Evolutionary conservation across 1,140 invertebrate species (phyloP).

Genomic region (Gyrodactylus salaris): DNA sequence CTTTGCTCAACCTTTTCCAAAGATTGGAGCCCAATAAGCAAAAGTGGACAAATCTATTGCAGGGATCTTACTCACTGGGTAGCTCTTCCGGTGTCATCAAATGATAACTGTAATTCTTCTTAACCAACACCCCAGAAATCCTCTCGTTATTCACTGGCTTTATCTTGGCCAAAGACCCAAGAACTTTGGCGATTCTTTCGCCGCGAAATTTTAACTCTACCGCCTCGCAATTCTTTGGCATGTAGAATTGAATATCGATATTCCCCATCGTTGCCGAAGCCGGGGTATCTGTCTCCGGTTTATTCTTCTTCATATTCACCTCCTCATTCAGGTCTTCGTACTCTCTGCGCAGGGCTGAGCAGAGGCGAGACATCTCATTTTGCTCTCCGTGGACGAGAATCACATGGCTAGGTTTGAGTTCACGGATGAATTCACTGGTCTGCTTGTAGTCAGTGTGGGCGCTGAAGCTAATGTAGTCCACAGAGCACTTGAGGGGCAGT

Average conservation of each 20-base stretch:
- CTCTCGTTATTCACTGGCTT: constrained; percentile 38
- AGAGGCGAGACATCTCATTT: constrained; percentile 83
- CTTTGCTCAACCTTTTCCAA: no score
- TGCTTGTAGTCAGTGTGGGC: constrained; percentile 97
- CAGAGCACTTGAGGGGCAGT: constrained; percentile 54
- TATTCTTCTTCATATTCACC: background rate
- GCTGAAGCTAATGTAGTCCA: constrained; percentile 95
- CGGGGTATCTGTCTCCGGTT: background rate
- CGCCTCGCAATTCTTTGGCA: constrained; percentile 66
- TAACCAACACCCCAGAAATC: constrained; percentile 67
- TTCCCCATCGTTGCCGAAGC: no score
- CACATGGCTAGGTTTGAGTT: constrained; percentile 67
- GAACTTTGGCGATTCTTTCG: constrained; percentile 86
- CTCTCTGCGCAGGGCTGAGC: constrained; percentile 60
- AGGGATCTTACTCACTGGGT: background rate
- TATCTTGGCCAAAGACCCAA: constrained; percentile 53
- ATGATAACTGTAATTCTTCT: constrained; percentile 91
- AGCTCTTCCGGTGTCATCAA: constrained; percentile 25
- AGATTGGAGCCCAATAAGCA: background rate
- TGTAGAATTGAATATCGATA: constrained; percentile 50
- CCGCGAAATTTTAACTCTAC: constrained; percentile 71
- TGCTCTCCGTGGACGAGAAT: constrained; percentile 86
- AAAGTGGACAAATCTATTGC: background rate
- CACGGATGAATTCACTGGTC: constrained; percentile 76
- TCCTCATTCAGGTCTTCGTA: constrained; percentile 43